Conservation (phyloP, 2,113 vertebrate species). For the Microcebus tavaratra region DNA sequence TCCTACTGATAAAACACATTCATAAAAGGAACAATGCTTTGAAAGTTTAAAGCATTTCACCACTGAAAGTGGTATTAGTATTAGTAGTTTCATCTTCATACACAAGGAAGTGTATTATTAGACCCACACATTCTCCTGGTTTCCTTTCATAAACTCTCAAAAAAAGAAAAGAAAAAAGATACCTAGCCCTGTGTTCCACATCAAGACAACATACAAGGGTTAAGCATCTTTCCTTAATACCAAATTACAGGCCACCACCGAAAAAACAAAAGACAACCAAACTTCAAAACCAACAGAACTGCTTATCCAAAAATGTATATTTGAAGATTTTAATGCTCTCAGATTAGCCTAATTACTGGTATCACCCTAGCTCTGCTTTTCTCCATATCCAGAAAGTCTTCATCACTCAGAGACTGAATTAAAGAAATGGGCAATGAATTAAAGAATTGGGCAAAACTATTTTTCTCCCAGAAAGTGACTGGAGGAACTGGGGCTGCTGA, state of each 20-base stretch:
- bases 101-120: constrained; percentile 45
- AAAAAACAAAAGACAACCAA: constrained; percentile 54
- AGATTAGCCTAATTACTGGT: constrained; percentile 54
- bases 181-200: background rate
- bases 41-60: constrained; percentile 22
- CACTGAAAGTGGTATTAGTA: background rate
- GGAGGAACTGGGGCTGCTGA: background rate
- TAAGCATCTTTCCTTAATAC: constrained; percentile 18
- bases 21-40: background rate
- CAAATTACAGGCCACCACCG: constrained; percentile 56
- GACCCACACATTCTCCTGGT: background rate
- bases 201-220: background rate
- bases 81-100: constrained; percentile 9
- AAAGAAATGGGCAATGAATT: background rate
- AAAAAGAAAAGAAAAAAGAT: background rate
- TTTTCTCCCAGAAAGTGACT: background rate
- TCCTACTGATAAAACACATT: background rate
- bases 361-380: constrained; percentile 33
- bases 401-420: background rate
- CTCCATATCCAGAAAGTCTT: constrained; percentile 31
- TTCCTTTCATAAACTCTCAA: constrained; percentile 50
- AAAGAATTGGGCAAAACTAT: background rate
- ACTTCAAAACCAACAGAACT: constrained; percentile 53
- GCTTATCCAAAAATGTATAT: constrained; percentile 56
- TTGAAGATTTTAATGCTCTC: constrained; percentile 54